phyloP scores from a whole-genome alignment of 2,888 invertebrate genomes.

The Drosophila testacea region DNA sequence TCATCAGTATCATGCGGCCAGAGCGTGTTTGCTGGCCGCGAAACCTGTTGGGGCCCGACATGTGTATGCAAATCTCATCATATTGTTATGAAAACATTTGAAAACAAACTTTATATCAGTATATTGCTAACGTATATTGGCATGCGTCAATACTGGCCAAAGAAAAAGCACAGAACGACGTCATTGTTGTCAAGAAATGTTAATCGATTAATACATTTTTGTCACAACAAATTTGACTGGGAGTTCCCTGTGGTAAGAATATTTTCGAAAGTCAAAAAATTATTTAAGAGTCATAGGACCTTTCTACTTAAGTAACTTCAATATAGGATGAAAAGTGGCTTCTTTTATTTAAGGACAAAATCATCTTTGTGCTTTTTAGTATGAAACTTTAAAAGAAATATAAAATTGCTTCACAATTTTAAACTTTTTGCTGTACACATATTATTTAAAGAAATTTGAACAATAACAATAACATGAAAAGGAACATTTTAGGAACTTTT shows the following conservation, averaged over 20 bases:
- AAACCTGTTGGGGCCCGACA: slow-evolving; percentile 47
- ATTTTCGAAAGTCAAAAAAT: slow-evolving; percentile 11
- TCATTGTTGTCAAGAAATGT: slow-evolving; percentile 19
- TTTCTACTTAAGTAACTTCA: too few species aligned
- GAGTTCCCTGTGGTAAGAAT: slow-evolving; percentile 40
- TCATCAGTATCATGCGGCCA: slow-evolving; percentile 53
- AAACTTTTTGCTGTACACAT: too few species aligned
- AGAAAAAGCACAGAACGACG: slow-evolving; percentile 25
- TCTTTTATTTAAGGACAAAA: background rate
- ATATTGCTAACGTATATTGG: background rate
- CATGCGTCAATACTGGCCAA: slow-evolving; percentile 50
- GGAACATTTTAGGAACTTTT: too few species aligned
- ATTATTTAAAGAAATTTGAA: too few species aligned
- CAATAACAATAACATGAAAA: too few species aligned
- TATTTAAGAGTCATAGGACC: background rate
- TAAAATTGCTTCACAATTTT: too few species aligned
- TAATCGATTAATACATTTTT: background rate
- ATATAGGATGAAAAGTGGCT: too few species aligned
- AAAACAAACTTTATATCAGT: slow-evolving; percentile 6
- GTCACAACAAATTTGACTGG: slow-evolving; percentile 7
- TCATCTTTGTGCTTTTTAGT: too few species aligned
- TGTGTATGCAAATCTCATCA: slow-evolving; percentile 43
- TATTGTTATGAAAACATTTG: slow-evolving; percentile 55
- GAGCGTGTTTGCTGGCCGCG: slow-evolving; percentile 60
- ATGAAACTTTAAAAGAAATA: too few species aligned